Evolutionary conservation across 2,888 invertebrate species (phyloP).

Genomic region (Dryobotodes eremita): DNA sequence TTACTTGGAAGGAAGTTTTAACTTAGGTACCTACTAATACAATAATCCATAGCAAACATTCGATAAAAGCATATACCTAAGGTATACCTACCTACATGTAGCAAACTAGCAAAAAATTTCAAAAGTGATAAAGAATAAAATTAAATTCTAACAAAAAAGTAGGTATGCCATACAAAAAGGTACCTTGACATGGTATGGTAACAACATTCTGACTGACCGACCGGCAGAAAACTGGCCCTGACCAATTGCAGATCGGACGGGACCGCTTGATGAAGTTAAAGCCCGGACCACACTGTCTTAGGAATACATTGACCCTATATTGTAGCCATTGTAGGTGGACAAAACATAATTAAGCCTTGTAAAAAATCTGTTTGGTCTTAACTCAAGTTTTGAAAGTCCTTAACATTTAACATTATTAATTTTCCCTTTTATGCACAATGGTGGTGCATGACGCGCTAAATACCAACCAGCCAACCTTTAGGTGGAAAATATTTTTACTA

Average conservation of each 20-base stretch:
- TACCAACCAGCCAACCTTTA: too few relatives aligned
- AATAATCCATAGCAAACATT: neutral
- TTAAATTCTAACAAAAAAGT: conserved; percentile 15
- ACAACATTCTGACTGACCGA: conserved; percentile 23
- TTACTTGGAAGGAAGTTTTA: neutral
- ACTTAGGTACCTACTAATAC: neutral
- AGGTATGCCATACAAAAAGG: neutral
- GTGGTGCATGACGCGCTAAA: neutral
- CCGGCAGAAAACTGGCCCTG: conserved; percentile 34
- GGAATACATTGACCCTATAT: conserved; percentile 26
- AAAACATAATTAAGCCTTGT: conserved; percentile 19
- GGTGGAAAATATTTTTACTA: neutral
- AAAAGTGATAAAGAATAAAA: neutral
- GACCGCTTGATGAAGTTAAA: conserved; percentile 24
- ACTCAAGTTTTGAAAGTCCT: conserved; percentile 3
- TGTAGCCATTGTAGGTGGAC: neutral
- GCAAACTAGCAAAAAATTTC: neutral
- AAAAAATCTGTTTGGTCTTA: conserved; percentile 11
- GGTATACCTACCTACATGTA: neutral
- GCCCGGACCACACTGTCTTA: conserved; percentile 13
- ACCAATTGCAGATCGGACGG: conserved; percentile 30
- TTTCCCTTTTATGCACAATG: neutral
- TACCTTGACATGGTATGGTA: conserved; percentile 35
- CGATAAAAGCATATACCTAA: neutral
- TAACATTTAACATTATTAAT: neutral